Evolutionary conservation across 1,140 invertebrate genomes (phyloP).

Genomic region (Lasioglossum albipes): DNA sequence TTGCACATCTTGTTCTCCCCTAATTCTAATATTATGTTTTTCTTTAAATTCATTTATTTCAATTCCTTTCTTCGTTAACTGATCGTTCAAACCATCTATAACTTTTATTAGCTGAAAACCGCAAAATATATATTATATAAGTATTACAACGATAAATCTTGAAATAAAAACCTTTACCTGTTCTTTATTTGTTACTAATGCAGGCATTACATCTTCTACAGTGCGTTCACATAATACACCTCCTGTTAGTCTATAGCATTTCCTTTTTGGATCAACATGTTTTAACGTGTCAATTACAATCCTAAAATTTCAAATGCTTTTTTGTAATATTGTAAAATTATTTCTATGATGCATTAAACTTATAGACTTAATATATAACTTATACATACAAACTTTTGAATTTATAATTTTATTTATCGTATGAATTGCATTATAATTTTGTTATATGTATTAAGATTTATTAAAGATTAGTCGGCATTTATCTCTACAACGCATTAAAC

Average conservation of each 20-base stretch:
- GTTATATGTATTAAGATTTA: not conserved
- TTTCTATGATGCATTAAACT: not conserved
- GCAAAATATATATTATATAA: not conserved
- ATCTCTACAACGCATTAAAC: not conserved
- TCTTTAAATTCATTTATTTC: conserved; percentile 97
- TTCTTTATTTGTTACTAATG: conserved; percentile 89
- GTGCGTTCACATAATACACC: conserved; percentile 95
- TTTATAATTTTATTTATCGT: not conserved
- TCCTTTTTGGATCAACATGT: conserved; percentile 90
- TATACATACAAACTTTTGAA: not conserved
- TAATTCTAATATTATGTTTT: conserved; percentile 91
- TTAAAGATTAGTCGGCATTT: not conserved
- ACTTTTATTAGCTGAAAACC: conserved; percentile 86
- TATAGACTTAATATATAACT: not conserved
- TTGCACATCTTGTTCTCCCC: conserved; percentile 83
- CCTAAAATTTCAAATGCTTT: conserved; percentile 82
- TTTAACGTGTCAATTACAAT: conserved; percentile 96
- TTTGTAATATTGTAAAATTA: not conserved
- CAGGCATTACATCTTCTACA: conserved; percentile 94
- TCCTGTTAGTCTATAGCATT: conserved; percentile 96
- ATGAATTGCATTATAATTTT: not conserved
- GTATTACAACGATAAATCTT: not conserved
- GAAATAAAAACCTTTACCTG: conserved; percentile 78
- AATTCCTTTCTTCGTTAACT: conserved; percentile 91
- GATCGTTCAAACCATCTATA: conserved; percentile 88